phyloP scores from a whole-genome alignment of 2,888 invertebrate species.

The Caenorhabditis sp. region DNA sequence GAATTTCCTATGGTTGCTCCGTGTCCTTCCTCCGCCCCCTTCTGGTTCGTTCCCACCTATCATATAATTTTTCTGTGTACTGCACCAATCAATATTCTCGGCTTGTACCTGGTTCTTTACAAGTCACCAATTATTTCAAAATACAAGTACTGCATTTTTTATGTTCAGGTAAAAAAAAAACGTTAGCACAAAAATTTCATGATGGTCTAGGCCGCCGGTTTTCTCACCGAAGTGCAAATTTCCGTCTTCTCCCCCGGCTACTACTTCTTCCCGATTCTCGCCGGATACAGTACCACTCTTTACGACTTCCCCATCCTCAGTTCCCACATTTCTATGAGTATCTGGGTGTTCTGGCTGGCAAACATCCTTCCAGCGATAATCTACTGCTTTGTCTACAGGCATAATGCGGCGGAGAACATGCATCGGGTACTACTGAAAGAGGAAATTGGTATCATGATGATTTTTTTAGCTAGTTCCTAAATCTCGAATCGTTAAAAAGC shows the following conservation, averaged over 20 bases:
- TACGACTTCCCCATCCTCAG: too few relatives aligned
- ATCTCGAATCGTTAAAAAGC: neutral
- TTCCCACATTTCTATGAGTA: constrained; percentile 12
- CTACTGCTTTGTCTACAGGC: constrained; percentile 40
- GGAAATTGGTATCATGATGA: neutral
- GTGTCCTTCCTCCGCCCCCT: too few relatives aligned
- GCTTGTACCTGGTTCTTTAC: too few relatives aligned
- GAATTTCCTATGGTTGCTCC: too few relatives aligned
- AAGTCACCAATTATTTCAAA: too few relatives aligned
- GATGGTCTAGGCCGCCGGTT: constrained; percentile 12
- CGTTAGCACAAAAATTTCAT: neutral
- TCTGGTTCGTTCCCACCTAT: too few relatives aligned
- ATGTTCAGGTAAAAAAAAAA: neutral
- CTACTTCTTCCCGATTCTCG: constrained; percentile 52
- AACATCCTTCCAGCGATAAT: constrained; percentile 25
- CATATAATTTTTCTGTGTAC: too few relatives aligned
- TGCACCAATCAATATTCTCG: too few relatives aligned
- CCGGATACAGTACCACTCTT: constrained; percentile 29
- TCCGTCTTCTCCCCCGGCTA: constrained; percentile 29
- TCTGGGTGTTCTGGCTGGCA: constrained; percentile 14
- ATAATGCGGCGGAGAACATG: constrained; percentile 23
- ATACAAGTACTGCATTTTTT: too few relatives aligned
- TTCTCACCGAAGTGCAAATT: constrained; percentile 39
- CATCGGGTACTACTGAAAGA: too few relatives aligned
- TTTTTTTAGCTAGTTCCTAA: neutral